phyloP scores from a whole-genome alignment of 2,888 invertebrate species.

The Phlogophora meticulosa region DNA sequence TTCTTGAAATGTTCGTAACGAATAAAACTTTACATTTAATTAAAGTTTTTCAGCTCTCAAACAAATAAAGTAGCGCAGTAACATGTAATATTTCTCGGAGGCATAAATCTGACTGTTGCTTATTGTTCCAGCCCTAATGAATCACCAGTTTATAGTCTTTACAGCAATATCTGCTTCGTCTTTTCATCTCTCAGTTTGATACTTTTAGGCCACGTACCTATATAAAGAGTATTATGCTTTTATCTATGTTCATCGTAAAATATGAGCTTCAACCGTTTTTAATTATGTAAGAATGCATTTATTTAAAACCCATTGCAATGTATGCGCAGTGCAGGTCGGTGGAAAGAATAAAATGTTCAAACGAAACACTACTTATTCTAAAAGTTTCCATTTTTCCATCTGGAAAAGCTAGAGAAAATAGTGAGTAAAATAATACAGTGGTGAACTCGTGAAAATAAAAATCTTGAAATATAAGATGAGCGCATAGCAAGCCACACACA shows the following conservation, averaged over 20 bases:
- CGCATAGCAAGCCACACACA: too few species aligned
- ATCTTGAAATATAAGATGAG: constrained; percentile 1
- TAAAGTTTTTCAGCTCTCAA: constrained; percentile 68
- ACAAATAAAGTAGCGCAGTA: constrained; percentile 67
- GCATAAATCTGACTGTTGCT: constrained; percentile 52
- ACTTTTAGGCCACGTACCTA: constrained; percentile 26
- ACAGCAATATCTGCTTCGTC: constrained; percentile 38
- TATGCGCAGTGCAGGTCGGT: not conserved
- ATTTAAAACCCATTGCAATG: constrained; percentile 20
- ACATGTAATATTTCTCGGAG: constrained; percentile 68
- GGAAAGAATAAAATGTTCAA: constrained; percentile 24
- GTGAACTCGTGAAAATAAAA: constrained; percentile 17
- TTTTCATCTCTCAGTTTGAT: constrained; percentile 39
- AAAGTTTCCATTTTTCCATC: constrained; percentile 16
- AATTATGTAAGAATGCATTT: constrained; percentile 3
- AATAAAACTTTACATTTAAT: constrained; percentile 69
- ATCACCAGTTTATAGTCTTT: constrained; percentile 49
- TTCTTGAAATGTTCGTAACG: constrained; percentile 28
- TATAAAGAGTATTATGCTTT: constrained; percentile 29
- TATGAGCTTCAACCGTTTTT: constrained; percentile 28
- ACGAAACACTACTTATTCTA: constrained; percentile 10
- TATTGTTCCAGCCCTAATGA: constrained; percentile 56
- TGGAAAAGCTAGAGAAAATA: constrained; percentile 11
- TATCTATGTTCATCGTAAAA: constrained; percentile 11
- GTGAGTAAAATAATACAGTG: not conserved